Evolutionary conservation across 2,888 invertebrate genomes (phyloP), one percentile per base, ranked within the genome.

Genomic region (Prosopocoilus inquinatus): DNA sequence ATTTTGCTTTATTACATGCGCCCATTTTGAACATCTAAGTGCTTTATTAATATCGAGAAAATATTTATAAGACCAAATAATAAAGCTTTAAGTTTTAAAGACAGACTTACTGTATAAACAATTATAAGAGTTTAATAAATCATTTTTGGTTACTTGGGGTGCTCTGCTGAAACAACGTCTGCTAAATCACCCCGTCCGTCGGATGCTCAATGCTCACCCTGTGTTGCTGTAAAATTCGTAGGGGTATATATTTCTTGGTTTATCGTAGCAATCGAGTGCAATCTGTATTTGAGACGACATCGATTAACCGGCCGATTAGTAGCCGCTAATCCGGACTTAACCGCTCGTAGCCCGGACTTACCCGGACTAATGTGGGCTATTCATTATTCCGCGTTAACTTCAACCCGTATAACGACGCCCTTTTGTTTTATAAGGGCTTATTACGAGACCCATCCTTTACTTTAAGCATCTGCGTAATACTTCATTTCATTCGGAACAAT

Each of bases 261-360:
- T 46, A 53, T 53, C 47, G 46, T 33, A 9, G 49, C 50, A 50
- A 50, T 55, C 49, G 41, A 50, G 50, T 55, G 44, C 56, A 48
- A 56, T 56, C 49, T 56, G 52, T 52, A 52, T 56, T 41, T 20
- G 56, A 63, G 62, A 58, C 62, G 67, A 70, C 70, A 67, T 70
- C 68, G 68, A 70, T 70, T 70, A 69, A 69, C 67, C 66, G 66
- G 62, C 59, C 68, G 69, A 70, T 70, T 70, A 70, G 69, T 67
- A 64, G 67, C 59, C 67, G 63, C 64, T 70, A 69, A 69, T 68
- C 67, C 67, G 62, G 59, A 58, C 64, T 62, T 62, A 64, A 63
- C 65, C 63, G 65, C 64, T 60, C 59, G 61, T 56, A 64, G 58
- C 64, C 65, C 63, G 60, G 67, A 64, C 66, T 67, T 67, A 68